Percentiles rank a stretch among this genome's conserved stretches.
phyloP scores from a whole-genome alignment of 2,113 vertebrate genomes.

The Panthera leo region DNA sequence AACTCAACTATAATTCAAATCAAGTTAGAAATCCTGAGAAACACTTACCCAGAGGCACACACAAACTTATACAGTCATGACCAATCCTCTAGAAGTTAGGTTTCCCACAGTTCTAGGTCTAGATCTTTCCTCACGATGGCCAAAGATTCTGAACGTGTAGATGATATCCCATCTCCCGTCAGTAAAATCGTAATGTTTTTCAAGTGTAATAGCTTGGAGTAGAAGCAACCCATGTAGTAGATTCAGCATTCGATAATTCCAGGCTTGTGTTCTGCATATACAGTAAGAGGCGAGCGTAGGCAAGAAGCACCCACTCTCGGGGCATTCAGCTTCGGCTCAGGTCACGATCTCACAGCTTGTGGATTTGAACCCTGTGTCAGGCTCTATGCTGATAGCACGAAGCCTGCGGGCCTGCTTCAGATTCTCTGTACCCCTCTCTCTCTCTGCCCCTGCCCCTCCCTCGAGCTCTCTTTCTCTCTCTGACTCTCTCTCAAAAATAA shows the following conservation, averaged over 20 bases:
- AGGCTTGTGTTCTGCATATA: constrained; percentile 69
- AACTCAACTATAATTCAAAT: constrained; percentile 69
- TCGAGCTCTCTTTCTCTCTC: no score
- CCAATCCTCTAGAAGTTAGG: constrained; percentile 40
- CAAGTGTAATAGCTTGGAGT: constrained; percentile 81
- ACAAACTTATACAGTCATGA: background rate
- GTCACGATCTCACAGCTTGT: no score
- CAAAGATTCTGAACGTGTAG: constrained; percentile 67
- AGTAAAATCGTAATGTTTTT: constrained; percentile 68
- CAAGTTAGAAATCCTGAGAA: constrained; percentile 73
- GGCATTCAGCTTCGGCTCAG: no score
- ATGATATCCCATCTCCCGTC: constrained; percentile 48
- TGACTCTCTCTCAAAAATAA: no score
- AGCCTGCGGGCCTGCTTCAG: no score
- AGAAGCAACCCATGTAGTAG: constrained; percentile 83
- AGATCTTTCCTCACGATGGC: constrained; percentile 70
- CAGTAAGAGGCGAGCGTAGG: constrained; percentile 68
- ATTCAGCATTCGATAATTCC: constrained; percentile 83
- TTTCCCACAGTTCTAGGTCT: constrained; percentile 30
- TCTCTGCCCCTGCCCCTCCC: no score
- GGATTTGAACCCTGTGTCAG: no score
- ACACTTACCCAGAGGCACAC: constrained; percentile 24
- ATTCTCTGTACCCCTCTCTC: no score
- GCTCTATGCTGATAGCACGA: no score
- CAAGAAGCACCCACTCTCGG: constrained; percentile 65